Evolutionary conservation across 2,888 invertebrate species (phyloP).

Genomic region (Lysandra coridon): DNA sequence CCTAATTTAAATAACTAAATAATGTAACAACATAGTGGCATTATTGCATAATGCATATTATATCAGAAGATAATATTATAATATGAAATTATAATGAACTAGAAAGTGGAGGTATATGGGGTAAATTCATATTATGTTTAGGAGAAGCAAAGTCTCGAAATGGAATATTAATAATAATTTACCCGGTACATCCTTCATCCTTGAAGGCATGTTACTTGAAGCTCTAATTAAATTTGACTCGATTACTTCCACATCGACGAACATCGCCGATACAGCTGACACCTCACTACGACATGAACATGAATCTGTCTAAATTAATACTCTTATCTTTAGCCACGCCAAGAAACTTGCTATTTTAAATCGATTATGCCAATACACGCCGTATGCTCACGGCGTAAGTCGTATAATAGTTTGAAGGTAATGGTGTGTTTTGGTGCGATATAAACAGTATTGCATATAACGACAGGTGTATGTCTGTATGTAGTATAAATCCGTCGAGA

Average conservation of each 20-base stretch:
- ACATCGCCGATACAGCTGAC: conserved; percentile 39
- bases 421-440: conserved; percentile 43
- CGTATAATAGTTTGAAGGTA: conserved; percentile 31
- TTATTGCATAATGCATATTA: no score
- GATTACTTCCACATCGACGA: conserved; percentile 37
- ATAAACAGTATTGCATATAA: conserved; percentile 52
- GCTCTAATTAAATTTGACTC: conserved; percentile 39
- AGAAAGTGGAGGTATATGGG: no score
- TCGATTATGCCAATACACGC: not conserved
- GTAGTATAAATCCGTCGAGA: conserved; percentile 59
- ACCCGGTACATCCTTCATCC: no score
- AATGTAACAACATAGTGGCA: no score
- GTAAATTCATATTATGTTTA: no score
- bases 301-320: conserved; percentile 49
- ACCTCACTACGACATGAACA: conserved; percentile 36
- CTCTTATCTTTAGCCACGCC: conserved; percentile 37
- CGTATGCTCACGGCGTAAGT: conserved; percentile 30
- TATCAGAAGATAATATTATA: no score
- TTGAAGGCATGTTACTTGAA: conserved; percentile 24
- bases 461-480: conserved; percentile 60
- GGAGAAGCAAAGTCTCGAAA: not conserved
- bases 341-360: conserved; percentile 5
- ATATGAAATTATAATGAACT: no score
- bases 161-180: no score
- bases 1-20: not conserved